Base-by-base conservation (phyloP, 2,888 invertebrate genomes). In the Rhyacophila evoluta region DNA sequence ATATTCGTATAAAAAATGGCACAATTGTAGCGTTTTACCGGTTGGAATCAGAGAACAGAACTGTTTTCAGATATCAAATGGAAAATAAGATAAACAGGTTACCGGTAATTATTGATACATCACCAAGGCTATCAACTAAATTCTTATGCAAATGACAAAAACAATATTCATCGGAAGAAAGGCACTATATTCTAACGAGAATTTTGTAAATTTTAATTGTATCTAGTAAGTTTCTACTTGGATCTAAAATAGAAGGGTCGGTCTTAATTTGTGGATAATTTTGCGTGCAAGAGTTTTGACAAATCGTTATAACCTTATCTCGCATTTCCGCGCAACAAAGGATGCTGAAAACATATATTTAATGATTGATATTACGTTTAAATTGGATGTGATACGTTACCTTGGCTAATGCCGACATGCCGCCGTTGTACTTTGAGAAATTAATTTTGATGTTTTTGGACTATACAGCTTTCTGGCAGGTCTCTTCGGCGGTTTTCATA, bases 341-440 rank as follows among this genome's bases (percentile, higher is more conserved):
- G 79, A 75, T 75, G 33, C 33, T 77, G 77, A 73, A 80, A 15
- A 19, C 12, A 8, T 19, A 10, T 8, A 6, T 19, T 6, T 25
- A 5, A 19, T 10, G 55, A 19, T 55, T 19, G 19, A 55, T 55
- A 55, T 19, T 25, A 10, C 2, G 55, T 55, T 55, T 25, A 19
- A 55, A 55, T 19, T 55, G 5, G 25, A 55, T 25, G n/a, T 55
- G 55, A 19, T 55, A 10, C 86, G 87, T 84, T 90, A 93, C 93
- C 92, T 93, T 93, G 84, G 92, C 92, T 90, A 93, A 89, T 85
- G 89, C 91, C 87, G 92, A 91, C 89, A 91, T 91, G 87, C 90
- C 90, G 85, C 91, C 91, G 89, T 91, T 92, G 87, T 92, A 92
- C 90, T 92, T 92, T 84, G 91, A 90, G 87, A 91, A 92, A 88